These are phyloP conservation scores for Ophion slaviceki DNA, from an alignment of 2,888 invertebrate genomes.

Conservation along the genomic window DNA sequence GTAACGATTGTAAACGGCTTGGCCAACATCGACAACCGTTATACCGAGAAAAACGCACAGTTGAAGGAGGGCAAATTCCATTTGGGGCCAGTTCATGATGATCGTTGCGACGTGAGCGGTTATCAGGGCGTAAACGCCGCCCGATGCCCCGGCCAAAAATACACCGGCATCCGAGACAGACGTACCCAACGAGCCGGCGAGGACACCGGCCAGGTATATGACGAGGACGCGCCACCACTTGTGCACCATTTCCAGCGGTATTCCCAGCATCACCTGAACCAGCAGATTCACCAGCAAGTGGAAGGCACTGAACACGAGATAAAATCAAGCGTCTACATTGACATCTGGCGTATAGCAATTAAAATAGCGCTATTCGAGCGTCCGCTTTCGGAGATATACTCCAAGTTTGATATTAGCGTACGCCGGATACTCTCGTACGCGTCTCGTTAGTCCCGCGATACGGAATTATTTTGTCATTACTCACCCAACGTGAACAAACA, in stretches of 20 bases:
- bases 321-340: not conserved
- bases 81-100: conserved; percentile 98
- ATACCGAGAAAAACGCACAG: conserved; percentile 92
- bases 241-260: conserved; percentile 98
- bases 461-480: conserved; percentile 72
- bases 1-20: conserved; percentile 96
- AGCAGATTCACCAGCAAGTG: conserved; percentile 96
- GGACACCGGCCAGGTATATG: conserved; percentile 93
- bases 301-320: conserved; percentile 85
- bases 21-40: conserved; percentile 93
- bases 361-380: not conserved
- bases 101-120: conserved; percentile 97
- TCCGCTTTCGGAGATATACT: too few species aligned
- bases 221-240: conserved; percentile 95
- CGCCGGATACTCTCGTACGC: not conserved
- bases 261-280: conserved; percentile 96
- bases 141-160: conserved; percentile 96
- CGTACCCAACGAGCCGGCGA: conserved; percentile 93
- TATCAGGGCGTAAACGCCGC: conserved; percentile 97
- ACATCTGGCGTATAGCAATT: not conserved
- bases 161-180: conserved; percentile 92
- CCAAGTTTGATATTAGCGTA: not conserved
- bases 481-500: conserved; percentile 98
- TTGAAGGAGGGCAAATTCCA: conserved; percentile 96
- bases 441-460: not conserved